Conservation (phyloP, 2,888 invertebrate species). For the Lycophotia porphyrea region DNA sequence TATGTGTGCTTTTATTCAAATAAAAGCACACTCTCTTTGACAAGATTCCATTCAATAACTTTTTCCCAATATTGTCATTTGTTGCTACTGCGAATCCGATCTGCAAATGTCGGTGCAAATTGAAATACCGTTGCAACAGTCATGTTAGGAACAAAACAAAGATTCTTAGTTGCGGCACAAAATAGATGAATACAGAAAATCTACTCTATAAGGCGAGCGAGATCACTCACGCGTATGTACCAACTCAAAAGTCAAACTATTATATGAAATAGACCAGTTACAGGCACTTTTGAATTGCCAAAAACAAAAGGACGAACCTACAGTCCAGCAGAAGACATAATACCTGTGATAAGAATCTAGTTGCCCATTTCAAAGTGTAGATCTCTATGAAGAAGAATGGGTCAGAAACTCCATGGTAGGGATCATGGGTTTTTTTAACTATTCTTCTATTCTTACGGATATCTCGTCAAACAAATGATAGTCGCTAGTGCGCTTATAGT, state of each 20-base stretch:
- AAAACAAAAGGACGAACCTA: neutral
- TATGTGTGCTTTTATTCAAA: too few species aligned
- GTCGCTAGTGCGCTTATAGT: too few species aligned
- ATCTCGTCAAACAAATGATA: too few species aligned
- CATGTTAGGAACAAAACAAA: slow-evolving; percentile 50
- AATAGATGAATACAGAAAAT: neutral
- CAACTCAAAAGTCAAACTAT: neutral
- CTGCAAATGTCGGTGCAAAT: slow-evolving; percentile 61
- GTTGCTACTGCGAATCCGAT: slow-evolving; percentile 49
- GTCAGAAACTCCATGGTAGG: neutral
- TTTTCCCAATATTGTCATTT: slow-evolving; percentile 27
- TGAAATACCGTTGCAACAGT: slow-evolving; percentile 59
- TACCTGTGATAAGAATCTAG: neutral
- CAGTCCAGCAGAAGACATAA: neutral
- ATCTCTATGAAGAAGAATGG: neutral
- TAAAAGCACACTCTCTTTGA: neutral
- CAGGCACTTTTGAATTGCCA: neutral
- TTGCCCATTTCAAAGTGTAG: neutral
- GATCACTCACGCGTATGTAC: neutral
- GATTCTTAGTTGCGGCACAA: slow-evolving; percentile 4
- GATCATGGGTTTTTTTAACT: neutral
- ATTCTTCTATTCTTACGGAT: neutral
- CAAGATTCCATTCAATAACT: neutral
- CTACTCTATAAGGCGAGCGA: neutral
- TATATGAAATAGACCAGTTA: neutral